Evolutionary conservation across 2,113 vertebrate genomes (phyloP), one percentile per base, ranked within the genome.

Genomic region (Brachyhypopomus gauderio): DNA sequence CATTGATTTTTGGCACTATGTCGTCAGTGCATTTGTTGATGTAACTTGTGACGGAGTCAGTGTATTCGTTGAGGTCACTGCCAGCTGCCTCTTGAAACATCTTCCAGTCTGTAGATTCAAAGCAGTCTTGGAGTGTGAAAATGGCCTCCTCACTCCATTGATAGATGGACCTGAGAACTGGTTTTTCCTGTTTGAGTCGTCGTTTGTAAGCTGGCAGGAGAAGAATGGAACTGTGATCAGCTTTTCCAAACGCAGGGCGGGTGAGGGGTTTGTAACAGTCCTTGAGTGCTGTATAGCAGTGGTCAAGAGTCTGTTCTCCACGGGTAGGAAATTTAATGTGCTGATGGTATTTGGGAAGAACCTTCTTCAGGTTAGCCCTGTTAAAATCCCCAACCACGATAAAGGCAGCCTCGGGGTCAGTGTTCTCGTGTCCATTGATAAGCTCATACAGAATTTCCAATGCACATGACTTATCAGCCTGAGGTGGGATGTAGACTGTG

Each of bases 91-190:
- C n/a, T n/a, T n/a, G n/a, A n/a, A n/a, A n/a, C n/a, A n/a, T n/a
- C n/a, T n/a, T n/a, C n/a, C n/a, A n/a, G 71, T 55, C 25, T 72
- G 11, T 55, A 14, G 45, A 27, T 72, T 72, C 36, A 25, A 72
- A 72, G 12, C 71, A 27, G 23, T 72, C 71, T 14, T 55, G 71
- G 27, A 55, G 45, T 55, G 45, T 72, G 45, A 72, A 72, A 11
- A 72, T 72, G 45, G 71, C 71, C 45, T 55, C 45, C 71, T 72
- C 45, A 55, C 45, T 52, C 45, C 71, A 25, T 27, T 55, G 38
- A 30, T 72, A 72, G 41, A 72, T 16, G 0, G 23, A 52, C 19
- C 45, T 55, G 45, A 72, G 22, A 27, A 55, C 45, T 17, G 6
- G 2, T 55, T 55, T 72, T 30, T 19, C 41, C 20, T 27, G 23